A percentile compares a stretch with the other conserved stretches of the same genome.
Evolutionary conservation across 2,888 invertebrate species (phyloP).

Genomic region (Lissonota sp.): DNA sequence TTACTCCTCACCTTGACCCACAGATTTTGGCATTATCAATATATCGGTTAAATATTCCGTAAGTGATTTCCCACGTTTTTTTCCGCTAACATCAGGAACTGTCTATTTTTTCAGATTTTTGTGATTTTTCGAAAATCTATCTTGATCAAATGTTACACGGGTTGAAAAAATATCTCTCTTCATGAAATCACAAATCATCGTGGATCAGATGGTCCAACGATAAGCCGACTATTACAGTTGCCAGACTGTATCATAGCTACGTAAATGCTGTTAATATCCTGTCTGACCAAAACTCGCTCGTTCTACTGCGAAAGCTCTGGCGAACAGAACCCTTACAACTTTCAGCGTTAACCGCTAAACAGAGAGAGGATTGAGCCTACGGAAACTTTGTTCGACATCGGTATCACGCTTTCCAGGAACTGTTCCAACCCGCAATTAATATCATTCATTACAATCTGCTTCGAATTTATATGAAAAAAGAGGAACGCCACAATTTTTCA

Average conservation of each 20-base stretch:
- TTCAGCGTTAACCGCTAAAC: constrained; percentile 25
- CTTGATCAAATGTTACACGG: background rate
- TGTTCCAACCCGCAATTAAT: constrained; percentile 29
- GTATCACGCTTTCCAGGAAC: constrained; percentile 10
- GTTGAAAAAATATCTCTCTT: background rate
- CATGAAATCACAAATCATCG: constrained; percentile 10
- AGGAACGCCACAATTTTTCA: constrained; percentile 7
- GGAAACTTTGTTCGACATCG: constrained; percentile 42
- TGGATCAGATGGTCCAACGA: constrained; percentile 42
- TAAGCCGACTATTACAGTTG: constrained; percentile 33
- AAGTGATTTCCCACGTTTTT: background rate
- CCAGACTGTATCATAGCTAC: constrained; percentile 17
- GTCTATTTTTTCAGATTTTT: background rate
- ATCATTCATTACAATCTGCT: constrained; percentile 9
- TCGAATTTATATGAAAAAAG: constrained; percentile 16
- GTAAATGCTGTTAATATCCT: constrained; percentile 49
- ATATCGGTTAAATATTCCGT: too few species aligned
- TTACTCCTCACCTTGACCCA: background rate
- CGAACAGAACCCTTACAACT: constrained; percentile 24
- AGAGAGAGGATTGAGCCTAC: constrained; percentile 33
- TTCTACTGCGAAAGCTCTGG: constrained; percentile 42
- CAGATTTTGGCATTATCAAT: too few species aligned
- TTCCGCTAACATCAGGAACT: background rate
- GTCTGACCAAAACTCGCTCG: constrained; percentile 53
- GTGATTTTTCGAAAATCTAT: background rate